Base-by-base conservation (phyloP, 2,113 vertebrate species). In the Catharus bicknelli region DNA sequence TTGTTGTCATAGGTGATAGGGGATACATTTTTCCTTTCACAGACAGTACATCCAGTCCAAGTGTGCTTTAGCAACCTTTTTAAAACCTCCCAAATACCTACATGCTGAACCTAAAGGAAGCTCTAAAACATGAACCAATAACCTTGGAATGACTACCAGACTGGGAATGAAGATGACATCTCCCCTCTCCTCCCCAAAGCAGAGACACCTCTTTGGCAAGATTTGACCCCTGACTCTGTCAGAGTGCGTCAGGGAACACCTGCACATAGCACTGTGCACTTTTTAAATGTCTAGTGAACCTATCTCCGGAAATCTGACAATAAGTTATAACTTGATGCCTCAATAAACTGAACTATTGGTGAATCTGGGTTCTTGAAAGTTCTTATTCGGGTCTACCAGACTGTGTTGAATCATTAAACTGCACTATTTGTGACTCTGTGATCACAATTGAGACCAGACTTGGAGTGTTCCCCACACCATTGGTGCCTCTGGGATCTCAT, bases 391-490 rank as follows among this genome's bases (percentile, higher is more conserved):
- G 11, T 14, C 1, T 0, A 14, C 26, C 26, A 51, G 36, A 16
- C 36, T 43, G 7, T 51, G 36, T 26, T 36, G 32, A 51, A 14
- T 43, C 21, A 30, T 30, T 26, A 16, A 68, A 22, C 17, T 43
- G 30, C 21, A 18, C 9, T 36, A 12, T 32, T 48, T 48, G 34
- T 63, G 34, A 48, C 13, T 25, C 29, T 62, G 40, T 16, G 40
- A 15, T 70, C 0, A 2, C 4, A 5, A 47, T 40, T 55, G 34
- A 62, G 16, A 40, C 34, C 74, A 70, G 34, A 62, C 7, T 70
- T 40, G 11, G 0, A 0, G n/a, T 14, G 20, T 16, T 40, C 54
- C n/a, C 16, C 16, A 55, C 29, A 30, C 5, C 25, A 30, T 2
- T 8, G 20, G 3, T 70, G 25, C 25, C 34, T 62, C 40, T 70